Conservation (phyloP, 2,888 invertebrate species). For the Helobdella robusta region DNA sequence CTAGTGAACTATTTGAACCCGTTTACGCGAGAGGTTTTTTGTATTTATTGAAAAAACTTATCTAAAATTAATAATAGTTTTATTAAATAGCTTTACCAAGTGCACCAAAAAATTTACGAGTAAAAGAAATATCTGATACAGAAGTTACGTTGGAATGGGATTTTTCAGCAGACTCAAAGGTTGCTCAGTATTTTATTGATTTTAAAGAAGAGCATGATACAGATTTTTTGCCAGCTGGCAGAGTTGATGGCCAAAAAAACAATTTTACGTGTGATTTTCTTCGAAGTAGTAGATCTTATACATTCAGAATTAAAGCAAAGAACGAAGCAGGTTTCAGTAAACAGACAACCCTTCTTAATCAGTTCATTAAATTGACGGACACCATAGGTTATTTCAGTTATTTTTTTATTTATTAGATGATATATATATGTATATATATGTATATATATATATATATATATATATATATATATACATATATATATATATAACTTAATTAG, state of each 20-base stretch:
- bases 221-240: conserved; percentile 24
- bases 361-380: conserved; percentile 53
- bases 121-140: conserved; percentile 10
- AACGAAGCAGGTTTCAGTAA: conserved; percentile 64
- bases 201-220: conserved; percentile 24
- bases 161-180: neutral
- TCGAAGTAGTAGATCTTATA: conserved; percentile 53
- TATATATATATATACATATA: too few relatives aligned
- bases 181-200: conserved; percentile 27
- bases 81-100: conserved; percentile 5
- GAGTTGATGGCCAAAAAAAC: conserved; percentile 25
- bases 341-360: conserved; percentile 61
- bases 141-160: conserved; percentile 26
- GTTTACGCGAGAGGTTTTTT: conserved; percentile 45
- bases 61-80: neutral
- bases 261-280: conserved; percentile 26
- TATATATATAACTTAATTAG: too few relatives aligned
- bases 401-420: too few relatives aligned
- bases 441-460: too few relatives aligned
- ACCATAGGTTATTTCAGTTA: too few relatives aligned
- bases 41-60: neutral
- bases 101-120: conserved; percentile 9
- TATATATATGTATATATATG: too few relatives aligned
- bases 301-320: conserved; percentile 73
- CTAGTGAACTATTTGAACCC: conserved; percentile 64